These are phyloP conservation scores for Petromus typicus DNA, from an alignment of 2,113 vertebrate genomes.

Conservation along the genomic window DNA sequence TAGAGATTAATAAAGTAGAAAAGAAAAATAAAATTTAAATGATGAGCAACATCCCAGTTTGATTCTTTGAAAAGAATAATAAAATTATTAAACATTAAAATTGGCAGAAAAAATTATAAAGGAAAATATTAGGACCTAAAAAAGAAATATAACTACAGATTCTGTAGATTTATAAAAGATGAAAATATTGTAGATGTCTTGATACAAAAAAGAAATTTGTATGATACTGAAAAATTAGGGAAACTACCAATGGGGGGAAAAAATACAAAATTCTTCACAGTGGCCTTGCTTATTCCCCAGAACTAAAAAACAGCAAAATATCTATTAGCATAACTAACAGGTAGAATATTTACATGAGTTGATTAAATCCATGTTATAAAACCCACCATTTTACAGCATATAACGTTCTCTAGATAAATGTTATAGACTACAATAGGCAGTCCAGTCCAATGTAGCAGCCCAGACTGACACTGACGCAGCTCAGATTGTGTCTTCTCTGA, in stretches of 20 bases:
- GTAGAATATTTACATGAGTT: background rate
- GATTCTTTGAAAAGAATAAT: background rate
- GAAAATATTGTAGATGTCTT: background rate
- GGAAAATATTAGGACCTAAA: background rate
- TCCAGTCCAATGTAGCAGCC: too few species aligned
- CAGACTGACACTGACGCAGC: background rate
- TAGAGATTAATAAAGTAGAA: background rate
- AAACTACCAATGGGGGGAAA: background rate
- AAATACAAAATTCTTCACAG: background rate
- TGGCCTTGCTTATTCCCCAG: background rate
- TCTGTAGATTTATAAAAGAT: background rate
- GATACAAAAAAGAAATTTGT: background rate
- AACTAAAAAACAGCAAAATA: slow-evolving; percentile 2
- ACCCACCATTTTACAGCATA: background rate
- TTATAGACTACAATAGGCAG: background rate
- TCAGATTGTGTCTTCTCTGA: background rate
- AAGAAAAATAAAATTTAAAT: background rate
- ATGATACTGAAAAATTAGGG: background rate
- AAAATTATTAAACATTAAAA: background rate
- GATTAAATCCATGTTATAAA: background rate
- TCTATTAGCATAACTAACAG: background rate
- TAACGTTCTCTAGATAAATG: background rate
- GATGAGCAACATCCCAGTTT: background rate
- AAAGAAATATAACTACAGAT: background rate
- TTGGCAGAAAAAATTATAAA: background rate